phyloP scores from a whole-genome alignment of 2,888 invertebrate genomes.

The Coleophora deauratella region DNA sequence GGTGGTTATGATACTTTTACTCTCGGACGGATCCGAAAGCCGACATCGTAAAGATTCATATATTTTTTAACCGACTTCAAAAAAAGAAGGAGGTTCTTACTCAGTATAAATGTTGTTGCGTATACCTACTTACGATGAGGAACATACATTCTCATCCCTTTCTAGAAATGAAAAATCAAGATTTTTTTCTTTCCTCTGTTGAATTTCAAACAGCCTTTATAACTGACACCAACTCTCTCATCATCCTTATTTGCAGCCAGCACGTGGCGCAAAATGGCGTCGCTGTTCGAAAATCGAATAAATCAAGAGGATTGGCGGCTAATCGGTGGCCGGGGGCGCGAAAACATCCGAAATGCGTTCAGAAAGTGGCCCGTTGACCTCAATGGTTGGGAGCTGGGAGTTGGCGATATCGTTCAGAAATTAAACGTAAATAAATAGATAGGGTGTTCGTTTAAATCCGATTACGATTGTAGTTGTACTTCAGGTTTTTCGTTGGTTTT shows the following conservation, averaged over 20 bases:
- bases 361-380: constrained; percentile 14
- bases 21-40: no score
- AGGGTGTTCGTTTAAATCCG: constrained; percentile 9
- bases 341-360: constrained; percentile 33
- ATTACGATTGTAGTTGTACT: constrained; percentile 3
- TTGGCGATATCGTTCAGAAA: constrained; percentile 13
- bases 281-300: constrained; percentile 51
- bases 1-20: no score
- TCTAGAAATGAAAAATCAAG: no score
- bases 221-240: constrained; percentile 1
- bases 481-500: constrained; percentile 1
- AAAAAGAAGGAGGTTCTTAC: no score
- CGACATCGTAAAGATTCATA: no score
- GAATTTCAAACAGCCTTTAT: not conserved
- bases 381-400: not conserved
- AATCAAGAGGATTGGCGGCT: constrained; percentile 65
- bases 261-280: constrained; percentile 64
- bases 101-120: no score
- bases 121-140: no score
- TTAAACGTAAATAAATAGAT: constrained; percentile 31
- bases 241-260: constrained; percentile 41
- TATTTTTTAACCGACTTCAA: no score
- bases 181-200: no score
- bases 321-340: constrained; percentile 40
- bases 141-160: no score